Base-by-base conservation (phyloP, 2,888 invertebrate species). In the Eubasilissa splendida region DNA sequence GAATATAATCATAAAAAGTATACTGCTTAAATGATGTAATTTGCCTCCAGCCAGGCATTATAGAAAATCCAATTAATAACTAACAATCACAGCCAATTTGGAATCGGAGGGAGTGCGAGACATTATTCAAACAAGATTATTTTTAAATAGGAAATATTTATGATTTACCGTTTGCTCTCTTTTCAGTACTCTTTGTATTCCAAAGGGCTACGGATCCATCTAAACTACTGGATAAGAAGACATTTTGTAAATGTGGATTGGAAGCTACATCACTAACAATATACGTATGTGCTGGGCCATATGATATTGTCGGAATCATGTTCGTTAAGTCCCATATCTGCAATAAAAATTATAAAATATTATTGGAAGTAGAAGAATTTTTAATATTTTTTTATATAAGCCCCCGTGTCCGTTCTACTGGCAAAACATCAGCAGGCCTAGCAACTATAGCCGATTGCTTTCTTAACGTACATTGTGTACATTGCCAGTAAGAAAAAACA, bases 151-250 rank as follows among this genome's bases (percentile, higher is more conserved):
- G 53, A 60, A 65, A 54, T 31, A 70, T n/a, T 12, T 31, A 60
- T 14, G 10, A 58, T 52, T 42, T 73, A 82, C 82, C 80, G 68
- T 80, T 76, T 22, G 75, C 77, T 82, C 74, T 81, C 50, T 71
- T 80, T 53, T 74, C 79, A 4, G 68, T 31, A 56, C 86, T 85
- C 85, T 88, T 87, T 14, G 89, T 88, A 87, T 92, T 91, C 93
- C 93, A 93, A 50, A 93, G 84, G 71, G 90, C 89, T 58, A 91
- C 87, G 85, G 87, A 88, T 77, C 89, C 89, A 86, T 93, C 93
- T 86, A 91, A 86, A 52, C 90, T 89, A 5, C 91, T 90, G 2
- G 93, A 92, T 11, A 91, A 89, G 87, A 92, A 92, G 71, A 87
- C 86, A 50, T 88, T 87, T 10, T 86, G 86, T 68, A 91, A 89